Base-by-base conservation (phyloP, 2,888 invertebrate genomes). In the Mythimna loreyi region DNA sequence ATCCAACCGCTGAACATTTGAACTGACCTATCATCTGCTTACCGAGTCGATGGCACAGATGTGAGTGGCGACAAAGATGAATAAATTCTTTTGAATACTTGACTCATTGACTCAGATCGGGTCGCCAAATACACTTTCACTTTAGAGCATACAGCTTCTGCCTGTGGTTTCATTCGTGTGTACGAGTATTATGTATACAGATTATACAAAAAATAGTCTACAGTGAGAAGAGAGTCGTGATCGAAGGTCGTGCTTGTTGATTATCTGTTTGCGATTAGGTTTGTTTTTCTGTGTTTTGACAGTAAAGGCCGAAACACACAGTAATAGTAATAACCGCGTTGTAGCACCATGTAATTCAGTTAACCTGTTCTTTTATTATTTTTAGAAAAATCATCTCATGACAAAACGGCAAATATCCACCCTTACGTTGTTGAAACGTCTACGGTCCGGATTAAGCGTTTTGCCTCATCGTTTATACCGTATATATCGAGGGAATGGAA, bases 81-180 rank as follows among this genome's bases (percentile, higher is more conserved):
- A 66, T 63, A 65, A 57, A 75, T 53, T 59, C 55, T 33, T 47
- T 55, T 40, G 52, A 62, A 47, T 58, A 40, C 59, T 25, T 55
- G 36, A 40, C 45, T 55, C 77, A 71, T 33, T 62, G 52, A 77
- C 23, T 58, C 33, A 19, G 13, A 33, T 45, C 72, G 55, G 1
- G 45, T 25, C 49, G 30, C 55, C 36, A 23, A 57, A 43, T 53
- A 30, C 23, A 74, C 74, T 74, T 74, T 74, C 74, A 63, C 74
- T 74, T 77, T 33, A 16, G 21, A 23, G 30, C 23, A 16, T 57
- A 47, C 36, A 23, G 47, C 76, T 68, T 33, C 53, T 67, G 68
- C n/a, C 4, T 21, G n/a, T 9, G 5, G 45, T 5, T 30, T 23
- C 21, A 3, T 21, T 16, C 13, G 21, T 53, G 53, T 52, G n/a